Base-by-base conservation (phyloP, 2,888 invertebrate species). In the Ligdia adustata region DNA sequence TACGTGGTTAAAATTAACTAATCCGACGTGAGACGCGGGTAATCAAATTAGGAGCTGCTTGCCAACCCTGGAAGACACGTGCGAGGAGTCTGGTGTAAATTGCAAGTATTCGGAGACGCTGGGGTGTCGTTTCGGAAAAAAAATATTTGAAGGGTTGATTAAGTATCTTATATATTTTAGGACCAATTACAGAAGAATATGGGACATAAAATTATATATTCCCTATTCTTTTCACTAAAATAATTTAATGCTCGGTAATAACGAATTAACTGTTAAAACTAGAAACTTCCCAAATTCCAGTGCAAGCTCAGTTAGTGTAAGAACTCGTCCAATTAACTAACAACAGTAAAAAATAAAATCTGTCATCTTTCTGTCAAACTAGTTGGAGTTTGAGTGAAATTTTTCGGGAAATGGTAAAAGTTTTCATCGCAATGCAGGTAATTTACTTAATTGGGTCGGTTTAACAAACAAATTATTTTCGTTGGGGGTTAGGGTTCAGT, bases 1-100 rank as follows among this genome's bases (percentile, higher is more conserved):
- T 38, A 46, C 39, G 45, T 46, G 39, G 33, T 38, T 22, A 33
- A n/a, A 46, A 46, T 46, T 46, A 22, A 22, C 15, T 39, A 46
- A 46, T 34, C 38, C 12, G 45, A 33, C 27, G 27, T 3, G 33
- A 39, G 45, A 39, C 27, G 26, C 9, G 22, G 11, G 11, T 46
- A 46, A 46, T 46, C 27, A 29, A 33, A 26, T 46, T 34, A 34
- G 11, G 44, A 34, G 20, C 14, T 28, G 44, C 38, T 32, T 27
- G 33, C 11, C 20, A 24, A 13, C 33, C 28, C 12, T 24, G 14
- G 12, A 12, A 13, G 12, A 28, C 28, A 42, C 33, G 33, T 42
- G 28, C 14, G 35, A 35, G 35, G 11, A 33, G 11, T 27, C 33
- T 18, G 9, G n/a, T n/a, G n/a, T n/a, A n/a, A n/a, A n/a, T n/a